These are phyloP conservation scores for Cataglyphis rosenhaueri DNA, from an alignment of 2,888 invertebrate genomes.

Conservation along the genomic window DNA sequence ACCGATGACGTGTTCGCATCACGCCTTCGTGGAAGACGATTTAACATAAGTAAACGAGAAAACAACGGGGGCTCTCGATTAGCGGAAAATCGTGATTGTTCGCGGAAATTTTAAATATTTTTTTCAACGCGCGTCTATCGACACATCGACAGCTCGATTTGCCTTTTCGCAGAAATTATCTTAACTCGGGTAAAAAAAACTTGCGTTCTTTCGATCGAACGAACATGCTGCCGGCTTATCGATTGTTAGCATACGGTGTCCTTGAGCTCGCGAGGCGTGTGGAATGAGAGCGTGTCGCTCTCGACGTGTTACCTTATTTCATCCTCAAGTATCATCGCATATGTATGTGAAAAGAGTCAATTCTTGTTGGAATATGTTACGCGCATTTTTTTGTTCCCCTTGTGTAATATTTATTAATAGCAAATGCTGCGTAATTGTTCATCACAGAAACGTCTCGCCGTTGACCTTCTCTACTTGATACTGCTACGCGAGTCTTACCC, in stretches of 20 bases:
- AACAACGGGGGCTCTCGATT: neutral
- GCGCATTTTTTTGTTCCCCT: slow-evolving; percentile 29
- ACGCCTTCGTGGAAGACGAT: neutral
- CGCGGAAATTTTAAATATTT: neutral
- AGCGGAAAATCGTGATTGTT: neutral
- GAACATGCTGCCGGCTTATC: slow-evolving; percentile 6
- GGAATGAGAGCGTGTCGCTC: neutral
- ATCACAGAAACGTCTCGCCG: slow-evolving; percentile 55
- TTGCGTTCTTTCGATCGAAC: neutral
- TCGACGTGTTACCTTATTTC: slow-evolving; percentile 13
- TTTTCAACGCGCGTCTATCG: neutral
- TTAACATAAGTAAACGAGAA: neutral
- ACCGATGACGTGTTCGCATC: neutral
- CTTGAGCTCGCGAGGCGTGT: slow-evolving; percentile 41
- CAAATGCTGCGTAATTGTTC: slow-evolving; percentile 52
- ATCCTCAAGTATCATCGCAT: neutral
- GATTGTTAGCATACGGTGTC: slow-evolving; percentile 53
- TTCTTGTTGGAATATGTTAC: slow-evolving; percentile 15
- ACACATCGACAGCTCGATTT: neutral
- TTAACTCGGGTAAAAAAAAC: neutral
- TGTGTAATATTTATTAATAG: slow-evolving; percentile 61
- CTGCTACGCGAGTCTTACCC: neutral
- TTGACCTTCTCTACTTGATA: slow-evolving; percentile 63
- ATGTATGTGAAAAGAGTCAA: slow-evolving; percentile 7
- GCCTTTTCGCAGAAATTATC: neutral